Base-by-base conservation (phyloP, 2,797 vertebrate genomes). In the Crenuchus spilurus region DNA sequence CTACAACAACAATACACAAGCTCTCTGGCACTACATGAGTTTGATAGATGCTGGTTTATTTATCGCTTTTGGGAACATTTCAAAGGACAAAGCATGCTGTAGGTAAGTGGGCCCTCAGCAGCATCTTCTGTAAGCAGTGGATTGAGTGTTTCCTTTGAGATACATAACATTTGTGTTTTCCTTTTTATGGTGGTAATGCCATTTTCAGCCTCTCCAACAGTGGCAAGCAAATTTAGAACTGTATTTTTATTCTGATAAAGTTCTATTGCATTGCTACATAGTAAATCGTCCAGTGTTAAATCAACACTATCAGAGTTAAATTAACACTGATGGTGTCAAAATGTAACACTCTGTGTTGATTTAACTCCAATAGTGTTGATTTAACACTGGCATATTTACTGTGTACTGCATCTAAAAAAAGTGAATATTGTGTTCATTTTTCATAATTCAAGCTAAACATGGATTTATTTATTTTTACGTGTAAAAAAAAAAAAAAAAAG, bases 11-110 rank as follows among this genome's bases (percentile, higher is more conserved):
- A 55, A 54, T 37, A 31, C 44, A 51, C 39, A 4, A 26, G 30
- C 11, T 24, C 48, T 70, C 35, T 68, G 16, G 22, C 41, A 31
- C 58, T 22, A 31, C 2, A 46, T n/a, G n/a, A 35, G 46, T 70
- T 24, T 35, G 54, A 71, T 54, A 54, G 31, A 26, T 46, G 18
- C 2, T 14, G 22, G 42, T 66, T 44, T 61, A 44, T 39, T 46
- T 44, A 35, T 18, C 60, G 8, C 9, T 31, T 35, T 20, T 55
- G 55, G 18, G 26, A 72, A 42, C n/a, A 52, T 65, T 62, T 75
- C 37, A 61, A 39, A 78, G 49, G 60, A 44, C 61, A 44, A 61
- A 33, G 10, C 37, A 67, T 60, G 8, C 30, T 13, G 2, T 74
- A 37, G 14, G 22, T 67, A 63, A 39, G 71, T 52, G 35, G 39